Conservation (phyloP, 2,888 invertebrate genomes). For the Caenorhabditis sp. region DNA sequence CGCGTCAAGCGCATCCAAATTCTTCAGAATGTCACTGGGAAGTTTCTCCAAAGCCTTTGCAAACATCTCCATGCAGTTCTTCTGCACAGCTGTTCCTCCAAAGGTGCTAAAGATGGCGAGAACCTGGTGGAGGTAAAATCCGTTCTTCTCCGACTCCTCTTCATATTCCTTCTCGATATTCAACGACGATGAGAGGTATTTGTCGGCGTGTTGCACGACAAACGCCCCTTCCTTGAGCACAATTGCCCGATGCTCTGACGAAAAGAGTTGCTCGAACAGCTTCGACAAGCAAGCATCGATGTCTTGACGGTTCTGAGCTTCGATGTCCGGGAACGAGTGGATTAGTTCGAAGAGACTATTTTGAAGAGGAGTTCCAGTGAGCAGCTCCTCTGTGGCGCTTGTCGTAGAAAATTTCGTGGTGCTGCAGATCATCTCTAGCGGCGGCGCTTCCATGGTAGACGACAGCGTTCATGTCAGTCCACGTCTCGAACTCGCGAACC, state of each 20-base stretch:
- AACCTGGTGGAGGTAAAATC: background rate
- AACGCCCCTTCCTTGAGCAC: background rate
- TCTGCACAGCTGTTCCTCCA: slow-evolving; percentile 28
- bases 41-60: slow-evolving; percentile 4
- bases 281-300: slow-evolving; percentile 12
- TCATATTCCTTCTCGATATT: slow-evolving; percentile 14
- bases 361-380: too few relatives aligned
- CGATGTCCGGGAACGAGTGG: slow-evolving; percentile 29
- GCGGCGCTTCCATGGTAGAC: too few relatives aligned
- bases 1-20: slow-evolving; percentile 19
- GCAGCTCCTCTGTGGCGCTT: too few relatives aligned
- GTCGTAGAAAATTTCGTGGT: too few relatives aligned
- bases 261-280: slow-evolving; percentile 19
- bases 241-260: background rate
- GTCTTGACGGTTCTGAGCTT: background rate
- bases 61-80: slow-evolving; percentile 10
- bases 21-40: slow-evolving; percentile 19
- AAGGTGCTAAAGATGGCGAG: slow-evolving; percentile 26
- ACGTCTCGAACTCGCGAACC: slow-evolving; percentile 75
- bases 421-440: too few relatives aligned
- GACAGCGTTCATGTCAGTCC: too few relatives aligned
- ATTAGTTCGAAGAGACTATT: slow-evolving; percentile 29
- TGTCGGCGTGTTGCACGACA: slow-evolving; percentile 30
- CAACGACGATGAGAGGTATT: slow-evolving; percentile 16
- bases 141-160: background rate